Conservation (phyloP, 2,888 invertebrate species). For the Volucella inflata region DNA sequence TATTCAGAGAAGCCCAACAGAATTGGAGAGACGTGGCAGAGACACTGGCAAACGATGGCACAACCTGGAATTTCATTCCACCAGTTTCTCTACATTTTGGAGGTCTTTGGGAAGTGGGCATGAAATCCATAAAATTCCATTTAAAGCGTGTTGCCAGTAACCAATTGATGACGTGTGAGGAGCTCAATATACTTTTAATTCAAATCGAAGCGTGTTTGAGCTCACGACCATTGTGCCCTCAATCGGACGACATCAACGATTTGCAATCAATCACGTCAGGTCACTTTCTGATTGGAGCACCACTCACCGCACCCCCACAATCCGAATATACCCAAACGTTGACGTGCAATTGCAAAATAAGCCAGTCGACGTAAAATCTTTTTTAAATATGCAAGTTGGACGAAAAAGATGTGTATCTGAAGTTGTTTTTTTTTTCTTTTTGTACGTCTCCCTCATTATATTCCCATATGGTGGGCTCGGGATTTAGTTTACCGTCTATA, state of each 20-base stretch:
- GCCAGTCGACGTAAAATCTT: too few species aligned
- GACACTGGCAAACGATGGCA: background rate
- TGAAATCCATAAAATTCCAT: constrained; percentile 78
- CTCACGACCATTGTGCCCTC: constrained; percentile 76
- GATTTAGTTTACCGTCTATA: too few species aligned
- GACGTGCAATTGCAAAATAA: too few species aligned
- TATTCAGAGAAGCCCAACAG: constrained; percentile 5
- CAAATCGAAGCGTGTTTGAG: constrained; percentile 78
- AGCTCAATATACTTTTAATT: constrained; percentile 76
- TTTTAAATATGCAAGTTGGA: too few species aligned
- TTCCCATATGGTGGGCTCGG: too few species aligned
- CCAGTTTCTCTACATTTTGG: constrained; percentile 78
- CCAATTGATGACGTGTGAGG: constrained; percentile 76
- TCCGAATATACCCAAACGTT: too few species aligned
- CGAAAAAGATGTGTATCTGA: too few species aligned
- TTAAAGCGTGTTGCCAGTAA: constrained; percentile 76
- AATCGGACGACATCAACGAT: constrained; percentile 61
- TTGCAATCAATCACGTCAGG: constrained; percentile 46
- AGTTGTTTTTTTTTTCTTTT: too few species aligned
- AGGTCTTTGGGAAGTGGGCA: constrained; percentile 79
- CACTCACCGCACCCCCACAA: too few species aligned
- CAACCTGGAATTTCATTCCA: constrained; percentile 79
- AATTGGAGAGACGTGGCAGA: constrained; percentile 11
- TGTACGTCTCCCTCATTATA: too few species aligned
- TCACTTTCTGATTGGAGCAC: constrained; percentile 67